These are phyloP conservation scores for Scleropages formosus DNA, from an alignment of 2,797 vertebrate genomes.

Conservation along the genomic window DNA sequence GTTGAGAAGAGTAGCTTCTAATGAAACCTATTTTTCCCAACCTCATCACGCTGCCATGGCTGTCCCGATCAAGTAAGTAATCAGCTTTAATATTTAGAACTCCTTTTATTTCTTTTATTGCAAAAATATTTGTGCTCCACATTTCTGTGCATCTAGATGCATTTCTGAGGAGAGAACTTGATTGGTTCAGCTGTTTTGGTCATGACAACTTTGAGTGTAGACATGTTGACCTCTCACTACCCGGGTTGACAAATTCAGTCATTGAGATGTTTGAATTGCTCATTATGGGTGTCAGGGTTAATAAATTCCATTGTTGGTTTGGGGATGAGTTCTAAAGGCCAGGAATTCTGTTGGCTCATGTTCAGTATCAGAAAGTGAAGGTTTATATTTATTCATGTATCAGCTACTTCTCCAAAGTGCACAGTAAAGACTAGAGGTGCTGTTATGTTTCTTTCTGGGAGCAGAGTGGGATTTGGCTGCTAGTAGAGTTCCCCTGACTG, in stretches of 20 bases:
- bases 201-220: not conserved
- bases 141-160: not conserved
- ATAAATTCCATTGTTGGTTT: not conserved
- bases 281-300: not conserved
- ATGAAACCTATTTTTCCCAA: slow-evolving; percentile 10
- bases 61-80: slow-evolving; percentile 36
- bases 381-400: no score
- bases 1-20: not conserved
- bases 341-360: no score
- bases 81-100: not conserved
- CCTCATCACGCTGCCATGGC: slow-evolving; percentile 33
- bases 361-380: no score
- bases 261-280: not conserved
- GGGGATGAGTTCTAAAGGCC: no score
- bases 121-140: not conserved
- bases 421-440: no score
- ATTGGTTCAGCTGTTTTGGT: not conserved
- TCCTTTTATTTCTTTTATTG: not conserved
- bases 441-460: no score
- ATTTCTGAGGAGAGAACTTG: not conserved
- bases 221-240: not conserved
- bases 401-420: no score
- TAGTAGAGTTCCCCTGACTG: no score
- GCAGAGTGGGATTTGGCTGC: no score
- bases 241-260: not conserved